Evolutionary conservation across 2,113 vertebrate genomes (phyloP), one percentile per base, ranked within the genome.

Genomic region (Leptobrachium ailaonicum): DNA sequence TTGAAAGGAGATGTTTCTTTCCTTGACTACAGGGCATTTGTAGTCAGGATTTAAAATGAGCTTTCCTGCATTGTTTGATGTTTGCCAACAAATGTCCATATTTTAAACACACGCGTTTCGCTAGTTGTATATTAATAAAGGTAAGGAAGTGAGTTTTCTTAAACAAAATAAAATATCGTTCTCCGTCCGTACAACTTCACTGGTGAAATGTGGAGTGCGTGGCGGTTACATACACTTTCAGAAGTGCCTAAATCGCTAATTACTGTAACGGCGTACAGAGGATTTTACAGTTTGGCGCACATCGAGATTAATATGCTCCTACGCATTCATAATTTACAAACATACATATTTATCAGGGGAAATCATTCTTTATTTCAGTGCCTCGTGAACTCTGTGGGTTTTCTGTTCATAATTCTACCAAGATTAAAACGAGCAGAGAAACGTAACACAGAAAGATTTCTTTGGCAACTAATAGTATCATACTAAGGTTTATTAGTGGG

Each of bases 11-110:
- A 60, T 75, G 53, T 63, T 81, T 69, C 43, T 81, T 40, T 62
- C 42, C 62, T 69, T 67, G 63, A 69, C 71, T 69, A 68, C 53
- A 63, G 71, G 72, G 64, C 71, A 80, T 80, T 80, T 68, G 67
- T 75, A 81, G 64, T 20, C 71, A 68, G 42, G 53, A 44, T 81
- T 20, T 67, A 75, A 50, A 75, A 75, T 69, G 54, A 67, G 64
- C 66, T 69, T 81, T 68, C 64, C 41, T 67, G 44, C 68, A 58
- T 13, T 32, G 56, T 66, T 50, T 69, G 42, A 69, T 20, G 9
- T 54, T 54, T n/a, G n/a, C 64, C 12, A 75, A 50, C 1, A 41
- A 60, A 44, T 60, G 32, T 58, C 60, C 10, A 9, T 75, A 69
- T 74, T 74, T 80, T 32, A 32, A 32, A 1, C 20, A 32, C 64